Evolutionary conservation across 2,888 invertebrate species (phyloP).

Genomic region (Meiosimyza platycephala): DNA sequence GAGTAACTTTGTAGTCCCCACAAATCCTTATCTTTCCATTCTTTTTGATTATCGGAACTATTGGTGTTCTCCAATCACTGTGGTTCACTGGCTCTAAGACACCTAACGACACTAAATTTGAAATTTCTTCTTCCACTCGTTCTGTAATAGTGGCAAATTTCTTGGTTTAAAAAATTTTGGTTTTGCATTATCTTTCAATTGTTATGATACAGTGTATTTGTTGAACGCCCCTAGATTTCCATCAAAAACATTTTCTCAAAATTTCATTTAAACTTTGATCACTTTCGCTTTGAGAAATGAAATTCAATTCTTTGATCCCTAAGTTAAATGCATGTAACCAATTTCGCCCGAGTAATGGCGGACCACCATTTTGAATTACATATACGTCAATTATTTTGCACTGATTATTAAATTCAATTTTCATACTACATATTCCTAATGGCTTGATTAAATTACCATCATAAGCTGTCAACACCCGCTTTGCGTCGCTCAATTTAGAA

Average conservation of each 20-base stretch:
- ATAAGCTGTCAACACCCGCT: too few relatives aligned
- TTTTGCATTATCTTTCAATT: constrained; percentile 22
- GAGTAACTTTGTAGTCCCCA: constrained; percentile 41
- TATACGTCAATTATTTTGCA: constrained; percentile 25
- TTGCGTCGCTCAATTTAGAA: too few relatives aligned
- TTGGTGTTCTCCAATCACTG: constrained; percentile 35
- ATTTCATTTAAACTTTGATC: not conserved
- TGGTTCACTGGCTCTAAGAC: constrained; percentile 40
- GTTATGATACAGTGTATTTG: constrained; percentile 29
- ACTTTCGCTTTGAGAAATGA: not conserved
- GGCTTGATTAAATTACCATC: too few relatives aligned
- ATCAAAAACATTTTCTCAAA: constrained; percentile 24
- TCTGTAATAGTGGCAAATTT: constrained; percentile 35
- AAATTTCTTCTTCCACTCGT: constrained; percentile 37
- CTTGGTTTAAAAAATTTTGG: constrained; percentile 40
- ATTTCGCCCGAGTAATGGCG: constrained; percentile 34
- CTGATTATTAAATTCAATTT: constrained; percentile 32
- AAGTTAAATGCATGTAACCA: constrained; percentile 27
- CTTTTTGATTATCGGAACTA: constrained; percentile 42
- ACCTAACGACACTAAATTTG: constrained; percentile 31
- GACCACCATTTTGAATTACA: constrained; percentile 34
- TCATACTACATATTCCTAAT: constrained; percentile 30
- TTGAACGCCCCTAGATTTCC: constrained; percentile 31
- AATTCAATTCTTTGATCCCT: not conserved
- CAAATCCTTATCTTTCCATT: constrained; percentile 37